Conservation (phyloP, 1,140 invertebrate species). For the Hylaeus volcanicus region DNA sequence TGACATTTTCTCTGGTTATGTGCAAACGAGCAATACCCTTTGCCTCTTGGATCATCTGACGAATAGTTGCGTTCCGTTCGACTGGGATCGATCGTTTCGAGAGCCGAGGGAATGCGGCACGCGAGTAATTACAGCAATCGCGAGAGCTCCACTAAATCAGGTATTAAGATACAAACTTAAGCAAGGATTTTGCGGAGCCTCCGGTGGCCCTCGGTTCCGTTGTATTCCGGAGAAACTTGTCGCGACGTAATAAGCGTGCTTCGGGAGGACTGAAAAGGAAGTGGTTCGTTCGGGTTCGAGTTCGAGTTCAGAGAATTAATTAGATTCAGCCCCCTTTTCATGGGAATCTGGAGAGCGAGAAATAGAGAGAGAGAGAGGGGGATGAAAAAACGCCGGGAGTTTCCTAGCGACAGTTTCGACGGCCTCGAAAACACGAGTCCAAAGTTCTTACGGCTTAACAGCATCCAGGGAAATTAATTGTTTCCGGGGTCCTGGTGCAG, state of each 20-base stretch:
- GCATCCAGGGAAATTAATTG: constrained; percentile 12
- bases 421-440: constrained; percentile 6
- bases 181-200: neutral
- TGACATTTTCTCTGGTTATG: too few species aligned
- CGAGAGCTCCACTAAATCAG: neutral
- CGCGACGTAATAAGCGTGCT: constrained; percentile 34
- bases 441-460: constrained; percentile 2
- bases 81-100: neutral
- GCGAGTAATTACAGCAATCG: constrained; percentile 16
- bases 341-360: neutral
- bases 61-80: too few species aligned
- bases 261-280: neutral
- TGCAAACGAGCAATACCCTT: too few species aligned
- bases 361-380: too few species aligned
- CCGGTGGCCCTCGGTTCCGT: constrained; percentile 18
- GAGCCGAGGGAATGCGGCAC: neutral
- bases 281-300: constrained; percentile 45
- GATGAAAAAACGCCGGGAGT: neutral
- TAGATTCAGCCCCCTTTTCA: constrained; percentile 35
- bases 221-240: constrained; percentile 24
- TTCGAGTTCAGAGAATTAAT: constrained; percentile 66
- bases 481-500: neutral
- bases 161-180: constrained; percentile 47
- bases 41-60: too few species aligned
- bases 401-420: neutral